Evolutionary conservation across 2,113 vertebrate genomes (phyloP).

Genomic region (Procavia capensis): DNA sequence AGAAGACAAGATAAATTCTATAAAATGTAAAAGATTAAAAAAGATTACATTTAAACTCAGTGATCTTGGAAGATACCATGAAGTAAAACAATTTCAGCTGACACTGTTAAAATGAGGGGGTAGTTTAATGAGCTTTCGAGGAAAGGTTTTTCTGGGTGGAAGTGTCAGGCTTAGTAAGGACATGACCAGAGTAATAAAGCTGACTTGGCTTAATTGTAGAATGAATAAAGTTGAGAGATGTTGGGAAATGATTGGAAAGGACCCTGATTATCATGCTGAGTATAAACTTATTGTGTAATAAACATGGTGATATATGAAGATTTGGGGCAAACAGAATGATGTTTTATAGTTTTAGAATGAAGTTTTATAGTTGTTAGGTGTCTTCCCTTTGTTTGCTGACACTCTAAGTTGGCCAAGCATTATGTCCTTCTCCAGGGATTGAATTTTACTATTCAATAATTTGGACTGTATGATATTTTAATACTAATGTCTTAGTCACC

Average conservation of each 20-base stretch:
- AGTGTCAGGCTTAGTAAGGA: background rate
- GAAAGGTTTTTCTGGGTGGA: background rate
- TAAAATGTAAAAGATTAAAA: background rate
- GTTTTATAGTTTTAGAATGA: too few relatives aligned
- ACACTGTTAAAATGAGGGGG: background rate
- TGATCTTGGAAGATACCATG: slow-evolving; percentile 21
- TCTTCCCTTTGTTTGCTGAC: too few relatives aligned
- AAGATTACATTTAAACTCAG: background rate
- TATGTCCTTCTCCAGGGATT: too few relatives aligned
- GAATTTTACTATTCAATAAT: background rate
- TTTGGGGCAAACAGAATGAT: slow-evolving; percentile 24
- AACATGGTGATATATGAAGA: background rate
- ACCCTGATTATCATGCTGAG: background rate
- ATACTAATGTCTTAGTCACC: too few relatives aligned
- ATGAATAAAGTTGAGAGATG: background rate
- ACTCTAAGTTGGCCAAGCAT: too few relatives aligned
- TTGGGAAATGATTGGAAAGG: slow-evolving; percentile 13
- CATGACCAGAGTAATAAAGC: background rate
- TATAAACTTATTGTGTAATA: slow-evolving; percentile 50
- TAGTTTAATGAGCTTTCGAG: slow-evolving; percentile 38
- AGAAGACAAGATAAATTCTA: slow-evolving; percentile 35
- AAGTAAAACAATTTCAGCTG: slow-evolving; percentile 19
- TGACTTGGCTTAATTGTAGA: background rate
- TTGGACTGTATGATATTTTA: slow-evolving; percentile 42
- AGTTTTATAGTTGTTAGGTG: too few relatives aligned